Conservation (phyloP, 2,888 invertebrate genomes). For the Drosophila merina region DNA sequence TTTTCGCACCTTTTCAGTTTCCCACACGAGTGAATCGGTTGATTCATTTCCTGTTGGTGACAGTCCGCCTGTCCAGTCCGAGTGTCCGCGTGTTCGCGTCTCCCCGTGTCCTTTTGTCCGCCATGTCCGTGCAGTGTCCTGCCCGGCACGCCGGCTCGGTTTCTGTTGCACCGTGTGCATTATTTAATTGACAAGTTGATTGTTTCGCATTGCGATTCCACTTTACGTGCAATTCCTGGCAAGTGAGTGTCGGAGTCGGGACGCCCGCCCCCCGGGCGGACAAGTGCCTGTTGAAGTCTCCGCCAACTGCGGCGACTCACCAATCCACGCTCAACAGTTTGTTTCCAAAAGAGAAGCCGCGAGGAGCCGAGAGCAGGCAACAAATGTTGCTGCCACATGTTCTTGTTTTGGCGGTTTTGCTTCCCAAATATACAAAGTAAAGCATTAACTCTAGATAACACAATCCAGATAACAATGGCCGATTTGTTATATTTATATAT, state of each 20-base stretch:
- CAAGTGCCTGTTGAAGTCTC: constrained; percentile 69
- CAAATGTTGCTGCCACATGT: constrained; percentile 53
- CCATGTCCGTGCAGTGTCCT: constrained; percentile 3
- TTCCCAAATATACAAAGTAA: not conserved
- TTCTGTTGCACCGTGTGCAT: constrained; percentile 40
- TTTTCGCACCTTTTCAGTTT: constrained; percentile 40
- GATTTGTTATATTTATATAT: not conserved
- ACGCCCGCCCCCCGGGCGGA: constrained; percentile 10
- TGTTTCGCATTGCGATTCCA: constrained; percentile 64
- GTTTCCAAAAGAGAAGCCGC: constrained; percentile 47
- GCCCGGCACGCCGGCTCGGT: not conserved
- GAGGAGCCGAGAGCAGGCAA: constrained; percentile 8
- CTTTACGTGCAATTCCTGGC: constrained; percentile 64
- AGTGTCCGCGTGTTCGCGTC: not conserved
- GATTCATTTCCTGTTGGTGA: constrained; percentile 27
- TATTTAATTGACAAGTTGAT: constrained; percentile 75
- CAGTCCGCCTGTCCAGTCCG: constrained; percentile 15
- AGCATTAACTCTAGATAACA: not conserved
- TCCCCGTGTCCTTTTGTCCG: not conserved
- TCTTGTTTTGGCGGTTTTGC: not conserved
- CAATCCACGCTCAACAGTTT: constrained; percentile 74
- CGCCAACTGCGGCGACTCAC: constrained; percentile 67
- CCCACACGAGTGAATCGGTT: constrained; percentile 11
- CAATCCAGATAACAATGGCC: not conserved
- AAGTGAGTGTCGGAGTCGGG: constrained; percentile 3